Base-by-base conservation (phyloP, 2,113 vertebrate genomes). In the Casuarius casuarius region DNA sequence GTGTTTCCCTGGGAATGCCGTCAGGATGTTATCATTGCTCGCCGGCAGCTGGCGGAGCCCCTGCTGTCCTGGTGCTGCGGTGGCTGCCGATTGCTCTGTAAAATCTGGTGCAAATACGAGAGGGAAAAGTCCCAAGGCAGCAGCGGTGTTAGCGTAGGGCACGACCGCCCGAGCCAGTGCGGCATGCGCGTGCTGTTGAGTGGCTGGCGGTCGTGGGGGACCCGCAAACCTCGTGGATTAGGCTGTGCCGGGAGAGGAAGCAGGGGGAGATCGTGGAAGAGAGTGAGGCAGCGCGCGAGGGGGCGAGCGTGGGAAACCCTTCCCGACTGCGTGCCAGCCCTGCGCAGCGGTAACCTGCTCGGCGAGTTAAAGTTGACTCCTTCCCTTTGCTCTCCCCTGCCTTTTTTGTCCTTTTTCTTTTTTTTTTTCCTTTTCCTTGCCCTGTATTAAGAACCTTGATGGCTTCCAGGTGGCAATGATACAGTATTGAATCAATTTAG, bases 1-100 rank as follows among this genome's bases (percentile, higher is more conserved):
- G 72, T 94, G 94, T 92, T 96, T 88, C 83, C 85, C 93, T 92
- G 92, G 90, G 90, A 95, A 90, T 88, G 82, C 75, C 70, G 78
- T 90, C 0, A 0, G 95, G 88, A 84, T 92, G 62, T 86, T 51
- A 80, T 40, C 78, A 25, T 74, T 72, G 49, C 67, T 80, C 1
- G 1, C 23, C 54, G 65, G 54, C 79, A 95, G 80, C 80, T 88
- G 90, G 61, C 87, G 77, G 66, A 18, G 40, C 54, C 80, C 63
- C 72, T 8, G 67, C 51, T 76, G 75, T 42, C 71, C 68, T 63
- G 92, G 84, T 7, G 8, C 23, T 20, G 73, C 7, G 38, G 35
- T 54, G 19, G 42, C 87, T 82, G 63, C 90, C 54, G 46, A 17
- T 76, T 40, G 72, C 74, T 71, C 62, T 8, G 77, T 73, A 78